Base-by-base conservation (phyloP, 2,113 vertebrate genomes). In the western clawed frog (Xenopus tropicalis) region DNA sequence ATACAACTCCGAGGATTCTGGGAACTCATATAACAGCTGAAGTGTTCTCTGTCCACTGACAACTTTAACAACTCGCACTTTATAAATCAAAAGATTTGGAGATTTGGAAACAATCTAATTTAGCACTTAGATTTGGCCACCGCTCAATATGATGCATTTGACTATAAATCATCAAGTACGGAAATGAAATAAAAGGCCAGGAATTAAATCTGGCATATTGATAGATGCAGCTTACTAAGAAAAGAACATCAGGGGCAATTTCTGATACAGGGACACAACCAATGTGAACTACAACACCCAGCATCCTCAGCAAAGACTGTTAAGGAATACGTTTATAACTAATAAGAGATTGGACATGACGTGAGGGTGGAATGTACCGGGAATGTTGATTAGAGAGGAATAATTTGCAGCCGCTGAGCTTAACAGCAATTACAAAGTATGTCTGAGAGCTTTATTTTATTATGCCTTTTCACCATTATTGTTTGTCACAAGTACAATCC, bases 401-500 rank as follows among this genome's bases (percentile, higher is more conserved):
- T 54, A n/a, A 54, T 54, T 54, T 54, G 52, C 52, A 54, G 19
- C 19, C 16, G n/a, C 52, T 54, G 10, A n/a, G 19, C 14, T 54
- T 5, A 54, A 54, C 9, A 20, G 52, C 52, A 54, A 54, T 54
- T 54, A n/a, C 16, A 54, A n/a, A 54, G 8, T 4, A n/a, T n/a
- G 19, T 10, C 16, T n/a, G 19, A 54, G 19, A 54, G 19, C 16
- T n/a, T n/a, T 54, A 17, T n/a, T 54, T 9, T 54, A 10, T 54
- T 54, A 54, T 54, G 52, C 17, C 16, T 17, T n/a, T 54, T 54
- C 9, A 54, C 52, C 19, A 54, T 54, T 54, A 61, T 61, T 68
- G 42, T 61, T 61, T 52, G 57, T 61, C 23, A 25, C 65, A 37
- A 19, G 16, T 48, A 61, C 54, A 61, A 61, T 59, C 66, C 22